Conservation (phyloP, 1,140 invertebrate species). For the Bradysia coprophila region DNA sequence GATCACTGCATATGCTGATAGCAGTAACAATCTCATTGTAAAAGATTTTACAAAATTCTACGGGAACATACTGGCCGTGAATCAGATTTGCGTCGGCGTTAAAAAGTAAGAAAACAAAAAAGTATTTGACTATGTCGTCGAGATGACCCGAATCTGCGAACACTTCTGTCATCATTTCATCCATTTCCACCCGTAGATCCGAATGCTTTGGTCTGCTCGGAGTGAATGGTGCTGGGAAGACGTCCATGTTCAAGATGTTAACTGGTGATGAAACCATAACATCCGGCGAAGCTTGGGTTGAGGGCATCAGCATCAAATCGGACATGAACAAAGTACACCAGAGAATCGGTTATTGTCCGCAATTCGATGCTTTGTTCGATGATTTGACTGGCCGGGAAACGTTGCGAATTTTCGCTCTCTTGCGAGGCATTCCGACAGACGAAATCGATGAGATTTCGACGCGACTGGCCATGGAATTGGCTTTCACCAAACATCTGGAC, state of each 20-base stretch:
- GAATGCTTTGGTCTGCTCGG: slow-evolving; percentile 87
- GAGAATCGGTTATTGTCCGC: slow-evolving; percentile 61
- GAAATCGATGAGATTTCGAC: slow-evolving; percentile 16
- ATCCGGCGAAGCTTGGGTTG: slow-evolving; percentile 29
- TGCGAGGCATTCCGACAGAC: slow-evolving; percentile 48
- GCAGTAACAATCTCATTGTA: slow-evolving; percentile 20
- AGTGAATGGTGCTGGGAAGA: slow-evolving; percentile 74
- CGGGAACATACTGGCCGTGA: slow-evolving; percentile 40
- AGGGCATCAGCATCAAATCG: slow-evolving; percentile 30
- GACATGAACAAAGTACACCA: slow-evolving; percentile 34
- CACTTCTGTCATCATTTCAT: slow-evolving; percentile 3
- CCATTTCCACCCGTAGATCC: slow-evolving; percentile 18
- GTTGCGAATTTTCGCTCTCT: slow-evolving; percentile 51
- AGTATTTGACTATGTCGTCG: too few relatives aligned
- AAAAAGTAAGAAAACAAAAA: slow-evolving; percentile 22
- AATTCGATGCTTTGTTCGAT: slow-evolving; percentile 66
- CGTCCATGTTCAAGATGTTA: slow-evolving; percentile 76
- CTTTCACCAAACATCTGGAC: slow-evolving; percentile 26
- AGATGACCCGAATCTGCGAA: slow-evolving; percentile 41
- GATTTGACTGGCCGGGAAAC: slow-evolving; percentile 65
- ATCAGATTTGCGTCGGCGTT: slow-evolving; percentile 40
- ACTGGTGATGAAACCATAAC: slow-evolving; percentile 57
- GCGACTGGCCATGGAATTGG: slow-evolving; percentile 23
- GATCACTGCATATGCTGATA: slow-evolving; percentile 8
- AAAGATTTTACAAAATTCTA: slow-evolving; percentile 44